phyloP scores from a whole-genome alignment of 2,797 vertebrate genomes.

The Champsocephalus esox region DNA sequence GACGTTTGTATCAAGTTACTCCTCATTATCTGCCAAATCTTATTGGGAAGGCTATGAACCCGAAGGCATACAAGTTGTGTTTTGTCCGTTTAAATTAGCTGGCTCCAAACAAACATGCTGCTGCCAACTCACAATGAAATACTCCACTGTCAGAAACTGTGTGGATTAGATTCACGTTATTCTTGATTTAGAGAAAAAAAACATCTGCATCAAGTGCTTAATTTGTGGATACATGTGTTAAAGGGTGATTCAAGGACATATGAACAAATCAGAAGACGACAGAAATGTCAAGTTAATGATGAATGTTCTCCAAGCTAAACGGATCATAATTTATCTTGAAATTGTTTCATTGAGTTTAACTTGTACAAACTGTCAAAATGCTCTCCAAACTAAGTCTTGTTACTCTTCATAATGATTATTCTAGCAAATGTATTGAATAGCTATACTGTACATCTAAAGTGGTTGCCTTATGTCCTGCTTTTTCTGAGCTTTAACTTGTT shows the following conservation, averaged over 20 bases:
- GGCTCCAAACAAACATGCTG: constrained; percentile 12
- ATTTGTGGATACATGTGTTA: neutral
- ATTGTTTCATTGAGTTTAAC: neutral
- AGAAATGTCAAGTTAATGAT: constrained; percentile 28
- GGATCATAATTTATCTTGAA: constrained; percentile 12
- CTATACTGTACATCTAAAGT: neutral
- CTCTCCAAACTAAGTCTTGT: neutral
- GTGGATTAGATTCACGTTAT: constrained; percentile 22
- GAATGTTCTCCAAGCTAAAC: constrained; percentile 27
- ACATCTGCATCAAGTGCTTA: constrained; percentile 5
- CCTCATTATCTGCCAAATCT: constrained; percentile 12
- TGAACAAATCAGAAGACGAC: constrained; percentile 20
- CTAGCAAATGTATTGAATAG: neutral
- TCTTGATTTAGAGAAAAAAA: constrained; percentile 27
- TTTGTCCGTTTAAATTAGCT: constrained; percentile 18
- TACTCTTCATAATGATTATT: neutral
- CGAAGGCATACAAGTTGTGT: constrained; percentile 11
- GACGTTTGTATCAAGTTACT: constrained; percentile 26
- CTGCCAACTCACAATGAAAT: constrained; percentile 31
- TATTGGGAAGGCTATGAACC: constrained; percentile 28
- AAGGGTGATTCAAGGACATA: constrained; percentile 31
- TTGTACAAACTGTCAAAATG: neutral
- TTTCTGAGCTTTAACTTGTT: neutral
- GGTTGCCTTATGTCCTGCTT: neutral
- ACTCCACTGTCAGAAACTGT: neutral